Base-by-base conservation (phyloP, 2,797 vertebrate genomes). In the Emydoidea blandingii region DNA sequence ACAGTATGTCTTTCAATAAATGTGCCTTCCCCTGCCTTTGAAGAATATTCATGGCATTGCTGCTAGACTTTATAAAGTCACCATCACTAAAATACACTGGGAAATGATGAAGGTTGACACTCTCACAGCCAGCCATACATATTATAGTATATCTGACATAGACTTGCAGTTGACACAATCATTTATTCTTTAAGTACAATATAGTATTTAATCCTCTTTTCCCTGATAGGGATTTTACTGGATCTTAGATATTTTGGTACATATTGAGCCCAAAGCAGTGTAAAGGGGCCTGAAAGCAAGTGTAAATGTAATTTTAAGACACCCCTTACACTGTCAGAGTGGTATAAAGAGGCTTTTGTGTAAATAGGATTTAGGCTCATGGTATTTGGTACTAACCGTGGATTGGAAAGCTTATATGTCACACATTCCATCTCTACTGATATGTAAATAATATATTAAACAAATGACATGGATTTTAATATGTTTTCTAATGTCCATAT, bases 41-140 rank as follows among this genome's bases (percentile, higher is more conserved):
- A 95, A 9, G 79, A 93, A 86, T 91, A 92, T 82, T 93, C 87
- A 86, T 80, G 93, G 86, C 74, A 52, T 47, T 94, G 54, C 86
- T 87, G 41, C 74, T 96, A 91, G 95, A 94, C 88, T 93, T 62
- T 87, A 16, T 91, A 88, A 96, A 95, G 84, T 95, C 94, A 90
- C 83, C 94, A 41, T 93, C 88, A 74, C 88, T 90, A 85, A 87
- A 96, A 59, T 83, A 78, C 18, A 59, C 23, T 9, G 19, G 90
- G 62, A 95, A 94, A 89, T 88, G 85, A 96, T 95, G 92, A 80
- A 82, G 65, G 81, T 4, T 97, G 92, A 87, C 87, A 87, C 95
- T 94, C 85, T 94, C 54, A 89, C 0, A 15, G 0, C 0, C 31
- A 91, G 74, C 50, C 94, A 52, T 92, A 53, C 37, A 94, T 90